Percentiles rank a stretch among this genome's conserved stretches.
Evolutionary conservation across 2,888 invertebrate species (phyloP).

Genomic region (Troglohyphantes excavatus): DNA sequence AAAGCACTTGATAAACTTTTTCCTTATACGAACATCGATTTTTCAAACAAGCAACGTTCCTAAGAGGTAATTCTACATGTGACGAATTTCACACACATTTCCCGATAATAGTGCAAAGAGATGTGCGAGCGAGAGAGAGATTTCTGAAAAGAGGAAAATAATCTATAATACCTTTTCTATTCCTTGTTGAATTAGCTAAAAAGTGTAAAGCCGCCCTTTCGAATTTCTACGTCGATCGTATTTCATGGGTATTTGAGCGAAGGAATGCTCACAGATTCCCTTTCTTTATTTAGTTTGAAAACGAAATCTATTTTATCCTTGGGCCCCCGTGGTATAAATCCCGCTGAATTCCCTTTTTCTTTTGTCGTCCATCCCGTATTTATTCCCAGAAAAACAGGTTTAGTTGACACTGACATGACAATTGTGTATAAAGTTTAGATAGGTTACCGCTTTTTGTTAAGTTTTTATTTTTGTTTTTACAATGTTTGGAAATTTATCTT

Average conservation of each 20-base stretch:
- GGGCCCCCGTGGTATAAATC: conserved; percentile 38
- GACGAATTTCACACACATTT: conserved; percentile 30
- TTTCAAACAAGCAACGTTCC: background rate
- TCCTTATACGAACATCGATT: background rate
- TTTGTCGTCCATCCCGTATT: conserved; percentile 7
- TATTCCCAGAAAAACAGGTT: conserved; percentile 21
- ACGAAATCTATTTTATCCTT: conserved; percentile 58
- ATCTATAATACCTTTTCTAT: conserved; percentile 29
- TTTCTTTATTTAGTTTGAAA: conserved; percentile 48
- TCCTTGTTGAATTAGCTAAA: conserved; percentile 42
- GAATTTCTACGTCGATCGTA: conserved; percentile 48
- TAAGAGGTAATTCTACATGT: conserved; percentile 23
- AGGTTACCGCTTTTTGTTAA: conserved; percentile 26
- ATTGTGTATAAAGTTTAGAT: conserved; percentile 61
- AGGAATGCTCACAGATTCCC: background rate
- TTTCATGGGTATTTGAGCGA: background rate
- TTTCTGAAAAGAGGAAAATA: conserved; percentile 33
- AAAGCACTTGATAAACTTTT: background rate
- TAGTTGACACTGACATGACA: conserved; percentile 57
- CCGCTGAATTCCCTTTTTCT: conserved; percentile 24
- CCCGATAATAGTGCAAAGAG: conserved; percentile 8
- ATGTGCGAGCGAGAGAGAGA: background rate
- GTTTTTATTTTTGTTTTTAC: background rate
- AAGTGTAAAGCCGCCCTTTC: conserved; percentile 44
- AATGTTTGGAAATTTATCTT: too few species aligned